phyloP scores from a whole-genome alignment of 92 coral and sea anemone genomes.

The Hydrozoanthus gracilis region DNA sequence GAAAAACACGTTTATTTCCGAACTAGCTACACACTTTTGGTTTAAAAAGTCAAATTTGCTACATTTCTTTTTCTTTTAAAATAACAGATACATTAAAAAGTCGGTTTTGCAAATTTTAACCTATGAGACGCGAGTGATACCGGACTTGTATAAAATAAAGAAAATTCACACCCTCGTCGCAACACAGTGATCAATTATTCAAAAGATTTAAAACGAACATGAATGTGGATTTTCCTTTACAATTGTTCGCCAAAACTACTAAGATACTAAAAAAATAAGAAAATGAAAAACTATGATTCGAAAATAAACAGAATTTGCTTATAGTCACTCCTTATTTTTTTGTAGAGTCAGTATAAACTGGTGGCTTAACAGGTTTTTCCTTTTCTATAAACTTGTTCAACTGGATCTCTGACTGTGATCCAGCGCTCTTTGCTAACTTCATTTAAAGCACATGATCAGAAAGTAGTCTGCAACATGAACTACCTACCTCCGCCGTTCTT shows the following conservation, averaged over 20 bases:
- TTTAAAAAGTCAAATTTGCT: too few species aligned
- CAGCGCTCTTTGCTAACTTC: neutral
- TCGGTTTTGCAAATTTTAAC: too few species aligned
- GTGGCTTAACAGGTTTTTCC: neutral
- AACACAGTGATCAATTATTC: neutral
- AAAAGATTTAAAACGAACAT: neutral
- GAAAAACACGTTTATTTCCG: too few species aligned
- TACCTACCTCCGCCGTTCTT: slow-evolving; percentile 81
- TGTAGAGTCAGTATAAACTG: neutral
- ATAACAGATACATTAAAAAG: too few species aligned
- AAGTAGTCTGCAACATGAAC: neutral
- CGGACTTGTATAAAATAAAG: neutral
- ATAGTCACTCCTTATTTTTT: neutral
- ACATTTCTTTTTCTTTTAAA: too few species aligned
- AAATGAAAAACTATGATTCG: neutral
- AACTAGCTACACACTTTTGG: too few species aligned
- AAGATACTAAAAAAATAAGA: neutral
- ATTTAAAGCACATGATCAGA: neutral
- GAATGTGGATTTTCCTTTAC: too few species aligned
- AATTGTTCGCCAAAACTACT: too few species aligned
- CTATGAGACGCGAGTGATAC: too few species aligned
- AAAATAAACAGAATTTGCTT: neutral
- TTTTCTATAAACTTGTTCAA: neutral
- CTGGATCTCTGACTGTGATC: neutral
- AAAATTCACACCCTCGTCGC: neutral